phyloP scores from a whole-genome alignment of 2,113 vertebrate species.

The Elephas maximus region DNA sequence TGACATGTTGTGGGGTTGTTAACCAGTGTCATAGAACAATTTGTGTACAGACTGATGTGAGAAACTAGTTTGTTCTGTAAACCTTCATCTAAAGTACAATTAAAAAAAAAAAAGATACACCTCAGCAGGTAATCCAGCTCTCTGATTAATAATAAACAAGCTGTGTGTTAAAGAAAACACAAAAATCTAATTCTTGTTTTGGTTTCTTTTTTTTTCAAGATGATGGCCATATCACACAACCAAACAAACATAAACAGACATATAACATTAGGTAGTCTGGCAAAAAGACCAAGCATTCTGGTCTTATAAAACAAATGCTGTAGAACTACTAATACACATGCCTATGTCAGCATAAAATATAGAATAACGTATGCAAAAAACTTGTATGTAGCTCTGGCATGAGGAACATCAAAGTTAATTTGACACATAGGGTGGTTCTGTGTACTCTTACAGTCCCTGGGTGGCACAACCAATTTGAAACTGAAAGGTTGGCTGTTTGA shows the following conservation, averaged over 20 bases:
- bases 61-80: no score
- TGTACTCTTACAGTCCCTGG: no score
- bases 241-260: not conserved
- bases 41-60: no score
- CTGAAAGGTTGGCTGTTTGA: no score
- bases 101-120: no score
- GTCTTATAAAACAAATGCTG: constrained; percentile 30
- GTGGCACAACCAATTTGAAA: no score
- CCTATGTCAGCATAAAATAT: not conserved
- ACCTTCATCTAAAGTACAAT: no score
- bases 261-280: not conserved
- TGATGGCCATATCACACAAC: not conserved
- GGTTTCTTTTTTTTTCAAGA: constrained; percentile 55
- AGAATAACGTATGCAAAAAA: not conserved
- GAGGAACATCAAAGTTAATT: constrained; percentile 36
- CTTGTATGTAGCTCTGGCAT: not conserved
- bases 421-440: not conserved
- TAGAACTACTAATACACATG: not conserved
- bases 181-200: constrained; percentile 8
- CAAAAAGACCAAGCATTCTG: constrained; percentile 39
- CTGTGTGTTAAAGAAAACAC: not conserved
- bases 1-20: no score
- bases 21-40: no score
- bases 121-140: not conserved
- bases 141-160: constrained; percentile 19